A percentile compares a stretch with the other conserved stretches of the same genome.
These are phyloP conservation scores for Heterochromis multidens DNA, from an alignment of 2,113 vertebrate genomes.

Conservation along the genomic window DNA sequence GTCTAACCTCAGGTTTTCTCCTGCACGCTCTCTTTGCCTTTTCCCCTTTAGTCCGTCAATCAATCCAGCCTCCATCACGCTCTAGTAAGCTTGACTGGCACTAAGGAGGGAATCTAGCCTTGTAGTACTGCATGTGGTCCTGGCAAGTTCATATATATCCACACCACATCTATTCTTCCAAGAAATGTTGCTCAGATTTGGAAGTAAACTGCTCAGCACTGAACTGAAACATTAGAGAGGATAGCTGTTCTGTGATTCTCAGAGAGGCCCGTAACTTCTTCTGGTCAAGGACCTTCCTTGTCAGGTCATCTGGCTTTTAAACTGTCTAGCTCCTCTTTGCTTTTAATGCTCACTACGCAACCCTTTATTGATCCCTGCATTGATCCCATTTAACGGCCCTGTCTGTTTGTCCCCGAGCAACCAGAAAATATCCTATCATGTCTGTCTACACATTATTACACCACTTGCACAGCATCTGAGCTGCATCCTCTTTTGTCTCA, in stretches of 20 bases:
- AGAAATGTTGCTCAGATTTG: slow-evolving; percentile 7
- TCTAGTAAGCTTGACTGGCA: slow-evolving; percentile 62
- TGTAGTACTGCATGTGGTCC: slow-evolving; percentile 1
- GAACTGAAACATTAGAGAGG: background rate
- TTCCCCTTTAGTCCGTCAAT: slow-evolving; percentile 44
- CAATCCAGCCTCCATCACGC: slow-evolving; percentile 31
- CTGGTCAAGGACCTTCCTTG: slow-evolving; percentile 12
- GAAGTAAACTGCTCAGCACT: background rate
- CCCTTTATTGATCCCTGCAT: slow-evolving; percentile 21
- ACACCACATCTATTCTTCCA: background rate
- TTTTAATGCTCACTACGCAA: background rate
- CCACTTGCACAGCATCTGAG: slow-evolving; percentile 23
- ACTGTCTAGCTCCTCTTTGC: slow-evolving; percentile 3
- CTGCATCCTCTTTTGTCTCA: slow-evolving; percentile 33
- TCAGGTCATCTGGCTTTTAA: slow-evolving; percentile 21
- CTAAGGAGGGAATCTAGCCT: slow-evolving; percentile 18
- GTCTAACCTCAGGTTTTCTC: slow-evolving; percentile 28
- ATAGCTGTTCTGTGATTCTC: background rate
- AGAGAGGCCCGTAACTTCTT: background rate
- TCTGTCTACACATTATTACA: slow-evolving; percentile 12
- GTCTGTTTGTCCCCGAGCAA: slow-evolving; percentile 10
- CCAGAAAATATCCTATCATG: slow-evolving; percentile 29
- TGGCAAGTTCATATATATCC: background rate
- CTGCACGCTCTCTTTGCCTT: background rate
- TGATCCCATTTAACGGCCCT: slow-evolving; percentile 28